Conservation (phyloP, 2,113 vertebrate genomes). For the Bothrops jararaca region DNA sequence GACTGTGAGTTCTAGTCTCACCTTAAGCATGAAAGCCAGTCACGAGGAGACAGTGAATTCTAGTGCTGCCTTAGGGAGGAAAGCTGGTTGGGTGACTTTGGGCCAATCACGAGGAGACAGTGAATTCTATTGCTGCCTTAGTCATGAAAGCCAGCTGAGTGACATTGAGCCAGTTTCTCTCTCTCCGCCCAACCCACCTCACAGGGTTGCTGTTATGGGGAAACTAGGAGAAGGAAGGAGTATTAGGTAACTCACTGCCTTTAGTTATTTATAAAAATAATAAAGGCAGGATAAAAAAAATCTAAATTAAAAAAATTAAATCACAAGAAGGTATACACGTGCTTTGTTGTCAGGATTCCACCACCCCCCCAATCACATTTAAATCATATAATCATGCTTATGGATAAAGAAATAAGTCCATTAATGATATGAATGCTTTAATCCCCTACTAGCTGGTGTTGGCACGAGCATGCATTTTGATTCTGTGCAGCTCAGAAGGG, state of each 20-base stretch:
- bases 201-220: not conserved
- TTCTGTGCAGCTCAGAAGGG: not conserved
- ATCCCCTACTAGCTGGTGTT: not conserved
- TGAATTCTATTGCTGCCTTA: not conserved
- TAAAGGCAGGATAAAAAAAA: not conserved
- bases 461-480: not conserved
- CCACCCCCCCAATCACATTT: not conserved
- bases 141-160: not conserved
- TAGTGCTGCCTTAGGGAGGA: no score
- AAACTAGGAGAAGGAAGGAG: not conserved
- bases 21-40: no score
- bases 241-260: not conserved
- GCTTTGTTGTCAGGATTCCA: not conserved
- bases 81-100: no score
- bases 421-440: not conserved
- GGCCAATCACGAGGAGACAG: no score
- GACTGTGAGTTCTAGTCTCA: not conserved
- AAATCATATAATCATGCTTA: not conserved
- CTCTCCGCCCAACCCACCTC: not conserved
- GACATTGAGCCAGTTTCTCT: not conserved
- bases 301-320: not conserved
- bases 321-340: not conserved
- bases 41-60: no score
- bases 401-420: not conserved
- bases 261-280: not conserved